Evolutionary conservation across 2,113 vertebrate species (phyloP).

Genomic region (Melierax canorus): DNA sequence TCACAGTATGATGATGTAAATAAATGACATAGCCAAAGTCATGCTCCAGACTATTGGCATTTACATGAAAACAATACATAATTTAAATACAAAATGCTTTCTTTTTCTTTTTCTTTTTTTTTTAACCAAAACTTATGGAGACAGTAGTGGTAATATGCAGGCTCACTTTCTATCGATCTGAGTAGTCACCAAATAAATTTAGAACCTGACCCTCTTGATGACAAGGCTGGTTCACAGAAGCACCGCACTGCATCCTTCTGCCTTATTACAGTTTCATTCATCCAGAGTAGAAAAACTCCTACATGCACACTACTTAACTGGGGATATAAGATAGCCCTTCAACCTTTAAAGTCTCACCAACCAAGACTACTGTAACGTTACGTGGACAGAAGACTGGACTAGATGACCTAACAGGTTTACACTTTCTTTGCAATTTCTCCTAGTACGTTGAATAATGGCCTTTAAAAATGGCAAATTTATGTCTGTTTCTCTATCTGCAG

Average conservation of each 20-base stretch:
- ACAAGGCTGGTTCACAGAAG: neutral
- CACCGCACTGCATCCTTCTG: neutral
- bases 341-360: neutral
- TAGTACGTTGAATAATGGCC: neutral
- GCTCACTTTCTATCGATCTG: neutral
- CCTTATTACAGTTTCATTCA: neutral
- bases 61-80: neutral
- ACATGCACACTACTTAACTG: neutral
- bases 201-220: neutral
- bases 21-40: neutral
- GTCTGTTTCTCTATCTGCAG: neutral
- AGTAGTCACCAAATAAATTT: neutral
- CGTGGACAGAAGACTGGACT: neutral
- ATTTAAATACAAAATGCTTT: neutral
- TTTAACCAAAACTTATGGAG: neutral
- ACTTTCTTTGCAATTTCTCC: neutral
- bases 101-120: neutral
- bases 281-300: neutral
- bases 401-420: neutral
- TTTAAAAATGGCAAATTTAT: neutral
- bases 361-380: neutral
- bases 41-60: neutral
- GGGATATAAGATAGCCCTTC: neutral
- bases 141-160: neutral
- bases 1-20: neutral